Base-by-base conservation (phyloP, 92 coral and sea anemone genomes). In the Epizoanthus scotinus region DNA sequence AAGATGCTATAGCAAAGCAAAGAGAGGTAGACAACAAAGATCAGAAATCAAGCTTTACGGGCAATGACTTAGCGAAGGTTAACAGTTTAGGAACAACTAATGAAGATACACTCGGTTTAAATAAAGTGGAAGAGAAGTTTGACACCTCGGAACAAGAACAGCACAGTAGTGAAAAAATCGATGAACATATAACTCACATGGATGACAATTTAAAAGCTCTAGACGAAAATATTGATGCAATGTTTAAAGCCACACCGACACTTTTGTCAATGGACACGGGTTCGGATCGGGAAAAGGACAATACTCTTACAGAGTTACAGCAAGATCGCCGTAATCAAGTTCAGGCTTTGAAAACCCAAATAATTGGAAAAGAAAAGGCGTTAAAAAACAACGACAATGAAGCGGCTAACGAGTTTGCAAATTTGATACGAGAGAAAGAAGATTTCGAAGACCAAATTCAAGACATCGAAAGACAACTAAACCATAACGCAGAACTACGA, bases 381-480 rank as follows among this genome's bases (percentile, higher is more conserved):
- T 8, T 47, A 26, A 25, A 63, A 50, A 36, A 58, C 10, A 83
- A 38, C 52, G 57, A 14, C 31, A 25, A 42, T 20, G 81, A 54
- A 8, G 50, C 20, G 22, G 7, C 40, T 17, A 49, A 50, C 27
- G 72, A 50, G 8, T 44, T 58, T 50, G 78, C 67, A 54, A 17
- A 56, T 19, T 56, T 38, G 57, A 58, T 84, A 2, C 5, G 24
- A 55, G 70, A 84, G 22, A 77, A 63, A 54, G 5, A 18, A 29
- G 49, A 5, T 0, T 15, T 26, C 3, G 67, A 81, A 54, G 59
- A 47, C 0, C 82, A 89, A 36, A 77, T 82, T 13, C 69, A 83
- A 55, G 31, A 50, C 28, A 59, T 83, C 57, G 73, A 84, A 40
- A 78, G 55, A 60, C 60, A 91, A 74, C 81, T 89, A 4, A 18